phyloP scores from a whole-genome alignment of 2,113 vertebrate genomes.

The Pachycephala philippinensis region DNA sequence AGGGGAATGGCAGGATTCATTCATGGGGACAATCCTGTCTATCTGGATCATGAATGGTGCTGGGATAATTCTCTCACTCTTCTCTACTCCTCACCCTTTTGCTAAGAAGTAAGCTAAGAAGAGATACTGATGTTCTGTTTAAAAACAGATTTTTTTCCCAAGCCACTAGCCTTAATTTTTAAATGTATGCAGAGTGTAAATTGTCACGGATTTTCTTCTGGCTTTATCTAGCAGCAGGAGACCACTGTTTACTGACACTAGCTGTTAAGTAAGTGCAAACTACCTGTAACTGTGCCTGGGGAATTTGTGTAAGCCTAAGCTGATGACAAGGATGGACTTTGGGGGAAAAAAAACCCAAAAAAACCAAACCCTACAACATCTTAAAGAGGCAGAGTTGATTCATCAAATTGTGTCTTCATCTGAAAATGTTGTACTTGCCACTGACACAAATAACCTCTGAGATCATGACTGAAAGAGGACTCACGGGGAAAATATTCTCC shows the following conservation, averaged over 20 bases:
- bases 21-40: neutral
- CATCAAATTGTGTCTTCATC: neutral
- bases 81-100: neutral
- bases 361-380: neutral
- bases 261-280: constrained; percentile 37
- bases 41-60: neutral
- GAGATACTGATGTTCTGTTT: neutral
- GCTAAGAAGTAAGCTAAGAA: neutral
- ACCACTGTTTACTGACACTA: neutral
- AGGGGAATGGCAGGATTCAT: neutral
- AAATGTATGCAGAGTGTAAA: neutral
- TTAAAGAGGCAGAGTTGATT: neutral
- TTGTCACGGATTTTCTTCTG: neutral
- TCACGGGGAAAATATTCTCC: neutral
- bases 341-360: neutral
- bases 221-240: neutral
- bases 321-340: neutral
- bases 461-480: neutral
- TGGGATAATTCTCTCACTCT: neutral
- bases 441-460: neutral
- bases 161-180: neutral
- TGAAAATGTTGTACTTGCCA: neutral
- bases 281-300: neutral
- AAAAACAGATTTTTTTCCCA: neutral
- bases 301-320: neutral